These are phyloP conservation scores for Lampris megalopsis DNA, from an alignment of 2,113 vertebrate genomes.

Conservation along the genomic window DNA sequence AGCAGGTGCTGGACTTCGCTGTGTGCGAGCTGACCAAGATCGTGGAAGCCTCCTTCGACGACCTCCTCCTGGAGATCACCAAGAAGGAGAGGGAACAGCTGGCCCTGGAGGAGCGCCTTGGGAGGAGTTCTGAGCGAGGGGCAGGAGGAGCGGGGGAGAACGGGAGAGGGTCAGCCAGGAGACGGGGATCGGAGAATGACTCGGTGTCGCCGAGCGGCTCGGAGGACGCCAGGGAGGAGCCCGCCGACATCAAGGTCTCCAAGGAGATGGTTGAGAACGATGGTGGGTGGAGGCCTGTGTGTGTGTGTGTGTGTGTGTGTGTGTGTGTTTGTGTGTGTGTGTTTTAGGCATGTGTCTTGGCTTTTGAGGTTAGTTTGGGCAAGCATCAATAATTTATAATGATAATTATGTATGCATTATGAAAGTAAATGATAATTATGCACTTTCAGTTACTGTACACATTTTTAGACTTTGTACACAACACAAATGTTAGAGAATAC, in stretches of 20 bases:
- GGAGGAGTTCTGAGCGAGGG: background rate
- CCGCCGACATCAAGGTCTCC: background rate
- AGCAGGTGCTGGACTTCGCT: constrained; percentile 80
- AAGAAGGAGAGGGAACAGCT: constrained; percentile 80
- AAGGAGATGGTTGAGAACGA: constrained; percentile 9
- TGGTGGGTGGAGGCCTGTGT: constrained; percentile 26
- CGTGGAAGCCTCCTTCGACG: constrained; percentile 83
- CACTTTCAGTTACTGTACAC: background rate
- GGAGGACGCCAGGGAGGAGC: constrained; percentile 58
- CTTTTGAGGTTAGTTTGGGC: background rate
- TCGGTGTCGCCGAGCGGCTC: constrained; percentile 64
- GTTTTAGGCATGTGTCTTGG: too few relatives aligned
- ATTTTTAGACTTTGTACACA: too few relatives aligned
- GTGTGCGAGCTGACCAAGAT: constrained; percentile 81
- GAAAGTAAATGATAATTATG: background rate
- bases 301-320: background rate
- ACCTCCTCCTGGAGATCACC: constrained; percentile 82
- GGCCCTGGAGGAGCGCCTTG: constrained; percentile 65
- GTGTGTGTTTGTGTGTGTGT: too few relatives aligned
- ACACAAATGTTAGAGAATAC: too few relatives aligned
- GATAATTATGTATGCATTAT: background rate
- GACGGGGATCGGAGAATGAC: constrained; percentile 58
- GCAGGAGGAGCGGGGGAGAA: constrained; percentile 2
- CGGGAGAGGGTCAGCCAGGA: background rate
- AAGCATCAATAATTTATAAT: background rate